phyloP scores from a whole-genome alignment of 2,113 vertebrate species.

The Phrynosoma platyrhinos region DNA sequence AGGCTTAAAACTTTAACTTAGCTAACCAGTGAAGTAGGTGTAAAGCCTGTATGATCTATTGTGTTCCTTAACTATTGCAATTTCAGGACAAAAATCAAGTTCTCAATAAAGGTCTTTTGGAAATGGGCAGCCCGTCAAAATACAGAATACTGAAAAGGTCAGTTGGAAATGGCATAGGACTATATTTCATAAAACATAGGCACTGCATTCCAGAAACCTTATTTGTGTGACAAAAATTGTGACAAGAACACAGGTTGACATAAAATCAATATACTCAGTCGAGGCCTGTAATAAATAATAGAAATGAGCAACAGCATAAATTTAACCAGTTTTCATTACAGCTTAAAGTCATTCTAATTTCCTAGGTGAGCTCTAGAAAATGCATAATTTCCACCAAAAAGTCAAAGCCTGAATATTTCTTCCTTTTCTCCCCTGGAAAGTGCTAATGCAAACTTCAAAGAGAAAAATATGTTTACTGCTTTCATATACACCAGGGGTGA shows the following conservation, averaged over 20 bases:
- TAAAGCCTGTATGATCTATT: slow-evolving; percentile 24
- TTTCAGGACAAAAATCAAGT: slow-evolving; percentile 41
- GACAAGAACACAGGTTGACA: slow-evolving; percentile 72
- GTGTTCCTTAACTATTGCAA: slow-evolving; percentile 40
- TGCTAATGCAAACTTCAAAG: slow-evolving; percentile 42
- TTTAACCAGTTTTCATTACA: slow-evolving; percentile 65
- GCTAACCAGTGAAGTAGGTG: slow-evolving; percentile 2
- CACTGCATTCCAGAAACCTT: slow-evolving; percentile 70
- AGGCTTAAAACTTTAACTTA: not conserved
- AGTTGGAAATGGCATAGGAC: slow-evolving; percentile 61
- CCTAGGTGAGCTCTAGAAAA: slow-evolving; percentile 54
- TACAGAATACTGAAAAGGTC: slow-evolving; percentile 72
- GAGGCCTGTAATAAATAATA: slow-evolving; percentile 72
- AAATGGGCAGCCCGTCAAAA: slow-evolving; percentile 56
- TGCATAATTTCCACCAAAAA: slow-evolving; percentile 56
- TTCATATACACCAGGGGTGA: slow-evolving; percentile 17
- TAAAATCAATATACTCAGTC: slow-evolving; percentile 73
- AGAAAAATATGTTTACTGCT: not conserved
- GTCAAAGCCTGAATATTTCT: slow-evolving; percentile 49
- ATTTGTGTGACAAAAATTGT: slow-evolving; percentile 75
- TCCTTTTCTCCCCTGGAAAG: slow-evolving; percentile 43
- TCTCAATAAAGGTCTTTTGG: slow-evolving; percentile 16
- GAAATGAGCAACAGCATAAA: slow-evolving; percentile 70
- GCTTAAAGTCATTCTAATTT: slow-evolving; percentile 64
- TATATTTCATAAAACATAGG: slow-evolving; percentile 69